Evolutionary conservation across 2,888 invertebrate genomes (phyloP).

Genomic region (Stomorhina lunata): DNA sequence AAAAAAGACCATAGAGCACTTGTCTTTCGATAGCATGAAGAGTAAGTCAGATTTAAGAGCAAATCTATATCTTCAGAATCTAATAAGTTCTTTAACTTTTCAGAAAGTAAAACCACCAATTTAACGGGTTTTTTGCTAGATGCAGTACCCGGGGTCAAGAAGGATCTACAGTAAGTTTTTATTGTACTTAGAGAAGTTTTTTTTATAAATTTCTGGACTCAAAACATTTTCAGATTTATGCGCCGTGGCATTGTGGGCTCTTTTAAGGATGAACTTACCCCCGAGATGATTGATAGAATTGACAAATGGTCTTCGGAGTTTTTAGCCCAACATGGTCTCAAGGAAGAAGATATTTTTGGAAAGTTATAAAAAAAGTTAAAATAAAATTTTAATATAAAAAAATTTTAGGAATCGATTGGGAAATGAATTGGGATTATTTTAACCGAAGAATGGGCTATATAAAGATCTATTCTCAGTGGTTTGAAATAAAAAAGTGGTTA

Average conservation of each 20-base stretch:
- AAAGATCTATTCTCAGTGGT: too few relatives aligned
- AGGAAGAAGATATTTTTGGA: too few relatives aligned
- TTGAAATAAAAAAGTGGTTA: too few relatives aligned
- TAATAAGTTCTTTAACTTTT: slow-evolving; percentile 13
- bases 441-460: too few relatives aligned
- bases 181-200: too few relatives aligned
- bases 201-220: too few relatives aligned
- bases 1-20: slow-evolving; percentile 47
- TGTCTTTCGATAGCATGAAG: slow-evolving; percentile 69
- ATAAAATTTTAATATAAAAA: too few relatives aligned
- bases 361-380: too few relatives aligned
- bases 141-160: not conserved
- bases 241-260: slow-evolving; percentile 58
- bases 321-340: slow-evolving; percentile 48
- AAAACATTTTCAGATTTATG: not conserved
- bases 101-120: slow-evolving; percentile 56
- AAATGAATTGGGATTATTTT: too few relatives aligned
- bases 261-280: slow-evolving; percentile 64
- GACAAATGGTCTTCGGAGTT: slow-evolving; percentile 52
- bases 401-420: too few relatives aligned
- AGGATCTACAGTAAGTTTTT: slow-evolving; percentile 59
- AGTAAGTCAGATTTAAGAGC: too few relatives aligned
- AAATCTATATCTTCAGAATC: too few relatives aligned
- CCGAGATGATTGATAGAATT: slow-evolving; percentile 37
- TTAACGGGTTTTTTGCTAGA: slow-evolving; percentile 34